Conservation (phyloP, 2,113 vertebrate genomes). For the Mola mola region DNA sequence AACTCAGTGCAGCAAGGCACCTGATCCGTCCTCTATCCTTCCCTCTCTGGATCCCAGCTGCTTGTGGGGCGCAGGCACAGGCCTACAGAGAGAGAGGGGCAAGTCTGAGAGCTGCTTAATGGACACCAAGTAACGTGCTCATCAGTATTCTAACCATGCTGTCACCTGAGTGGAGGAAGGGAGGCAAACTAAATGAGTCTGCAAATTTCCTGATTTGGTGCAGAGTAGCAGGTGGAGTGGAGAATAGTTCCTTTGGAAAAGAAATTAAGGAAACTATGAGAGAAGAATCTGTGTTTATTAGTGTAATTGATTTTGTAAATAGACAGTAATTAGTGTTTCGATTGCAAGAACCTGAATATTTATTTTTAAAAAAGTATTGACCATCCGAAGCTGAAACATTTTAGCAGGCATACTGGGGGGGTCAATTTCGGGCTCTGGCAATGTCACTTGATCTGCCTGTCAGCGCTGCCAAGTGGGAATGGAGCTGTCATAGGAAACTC, state of each 20-base stretch:
- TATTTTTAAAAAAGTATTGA: too few relatives aligned
- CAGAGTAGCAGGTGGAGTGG: conserved; percentile 70
- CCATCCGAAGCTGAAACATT: too few relatives aligned
- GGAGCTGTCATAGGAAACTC: conserved; percentile 30
- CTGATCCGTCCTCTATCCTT: conserved; percentile 19
- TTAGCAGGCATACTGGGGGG: too few relatives aligned
- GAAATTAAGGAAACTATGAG: conserved; percentile 10
- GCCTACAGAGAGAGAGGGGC: conserved; percentile 22
- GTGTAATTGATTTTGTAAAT: conserved; percentile 11
- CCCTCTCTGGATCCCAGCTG: conserved; percentile 58
- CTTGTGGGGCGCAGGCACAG: conserved; percentile 17
- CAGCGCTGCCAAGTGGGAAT: conserved; percentile 43
- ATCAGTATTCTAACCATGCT: conserved; percentile 79
- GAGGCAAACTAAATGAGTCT: conserved; percentile 82
- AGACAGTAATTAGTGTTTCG: conserved; percentile 5
- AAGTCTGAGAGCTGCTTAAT: conserved; percentile 51
- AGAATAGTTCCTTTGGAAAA: conserved; percentile 48
- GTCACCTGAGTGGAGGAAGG: conserved; percentile 79
- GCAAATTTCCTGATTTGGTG: conserved; percentile 81
- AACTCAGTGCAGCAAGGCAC: conserved; percentile 51
- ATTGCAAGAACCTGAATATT: background rate
- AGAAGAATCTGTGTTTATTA: background rate
- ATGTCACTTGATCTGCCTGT: conserved; percentile 40
- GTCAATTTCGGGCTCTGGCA: background rate
- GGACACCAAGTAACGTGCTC: conserved; percentile 72